Evolutionary conservation across 2,888 invertebrate genomes (phyloP).

Genomic region (Drosophila nr. medialis): DNA sequence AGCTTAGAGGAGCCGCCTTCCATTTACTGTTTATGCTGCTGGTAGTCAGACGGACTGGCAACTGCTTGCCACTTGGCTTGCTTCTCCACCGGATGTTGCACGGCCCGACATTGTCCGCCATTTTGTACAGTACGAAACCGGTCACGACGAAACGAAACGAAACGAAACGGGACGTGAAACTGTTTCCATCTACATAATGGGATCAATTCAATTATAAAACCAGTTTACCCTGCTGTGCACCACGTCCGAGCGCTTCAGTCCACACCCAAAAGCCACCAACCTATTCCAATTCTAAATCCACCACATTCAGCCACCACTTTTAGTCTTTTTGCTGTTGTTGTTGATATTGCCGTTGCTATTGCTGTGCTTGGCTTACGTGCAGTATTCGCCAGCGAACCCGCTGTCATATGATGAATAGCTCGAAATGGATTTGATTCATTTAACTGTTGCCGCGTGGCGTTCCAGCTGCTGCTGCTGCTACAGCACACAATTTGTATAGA

Average conservation of each 20-base stretch:
- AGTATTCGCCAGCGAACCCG: slow-evolving; percentile 17
- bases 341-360: slow-evolving; percentile 19
- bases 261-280: slow-evolving; percentile 31
- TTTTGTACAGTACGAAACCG: slow-evolving; percentile 53
- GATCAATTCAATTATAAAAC: slow-evolving; percentile 79
- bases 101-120: slow-evolving; percentile 58
- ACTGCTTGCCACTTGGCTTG: slow-evolving; percentile 36
- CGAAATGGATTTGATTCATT: slow-evolving; percentile 75
- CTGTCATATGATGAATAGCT: slow-evolving; percentile 76
- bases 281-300: slow-evolving; percentile 50
- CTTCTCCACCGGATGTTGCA: slow-evolving; percentile 58
- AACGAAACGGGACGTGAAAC: slow-evolving; percentile 66
- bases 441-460: slow-evolving; percentile 58
- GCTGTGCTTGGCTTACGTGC: slow-evolving; percentile 36
- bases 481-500: slow-evolving; percentile 46
- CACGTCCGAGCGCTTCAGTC: slow-evolving; percentile 24
- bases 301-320: slow-evolving; percentile 44
- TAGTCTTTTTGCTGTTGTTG: slow-evolving; percentile 6
- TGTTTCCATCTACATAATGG: slow-evolving; percentile 76
- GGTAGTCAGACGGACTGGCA: slow-evolving; percentile 16
- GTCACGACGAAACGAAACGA: slow-evolving; percentile 19
- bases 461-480: slow-evolving; percentile 16
- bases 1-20: slow-evolving; percentile 44
- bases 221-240: slow-evolving; percentile 53
- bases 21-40: slow-evolving; percentile 64